phyloP scores from a whole-genome alignment of 2,113 vertebrate genomes.

The Balaeniceps rex region DNA sequence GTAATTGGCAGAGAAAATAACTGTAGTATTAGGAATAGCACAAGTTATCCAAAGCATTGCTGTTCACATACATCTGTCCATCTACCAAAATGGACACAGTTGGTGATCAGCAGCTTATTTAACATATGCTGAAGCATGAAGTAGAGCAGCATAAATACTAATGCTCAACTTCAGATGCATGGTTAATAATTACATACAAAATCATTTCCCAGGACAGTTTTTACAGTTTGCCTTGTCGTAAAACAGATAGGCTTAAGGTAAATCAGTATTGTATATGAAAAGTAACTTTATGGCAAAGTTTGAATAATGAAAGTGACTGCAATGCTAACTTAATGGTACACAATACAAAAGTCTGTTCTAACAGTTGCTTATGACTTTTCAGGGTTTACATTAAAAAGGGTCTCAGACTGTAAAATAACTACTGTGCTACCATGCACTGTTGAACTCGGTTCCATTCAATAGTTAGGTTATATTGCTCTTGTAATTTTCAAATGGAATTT shows the following conservation, averaged over 20 bases:
- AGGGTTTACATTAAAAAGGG: not conserved
- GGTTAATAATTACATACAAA: not conserved
- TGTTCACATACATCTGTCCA: constrained; percentile 25
- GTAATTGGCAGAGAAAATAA: constrained; percentile 66
- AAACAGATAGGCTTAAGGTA: not conserved
- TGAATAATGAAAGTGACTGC: not conserved
- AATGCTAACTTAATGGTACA: not conserved
- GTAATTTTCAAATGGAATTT: not conserved
- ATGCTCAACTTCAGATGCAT: not conserved
- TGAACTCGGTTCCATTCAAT: not conserved
- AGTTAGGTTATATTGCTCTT: not conserved
- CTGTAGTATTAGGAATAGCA: constrained; percentile 55
- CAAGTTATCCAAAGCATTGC: constrained; percentile 33
- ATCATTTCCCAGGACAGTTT: not conserved
- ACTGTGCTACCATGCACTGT: not conserved
- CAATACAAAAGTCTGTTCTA: not conserved
- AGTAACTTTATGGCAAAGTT: not conserved
- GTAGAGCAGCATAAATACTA: not conserved
- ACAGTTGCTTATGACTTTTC: not conserved
- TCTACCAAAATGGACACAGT: constrained; percentile 26
- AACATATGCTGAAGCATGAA: not conserved
- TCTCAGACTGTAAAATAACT: not conserved
- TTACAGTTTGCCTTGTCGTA: not conserved
- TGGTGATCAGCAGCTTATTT: not conserved
- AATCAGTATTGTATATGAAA: not conserved